Conservation (phyloP, 2,797 vertebrate species). For the Thripadectes ignobilis region DNA sequence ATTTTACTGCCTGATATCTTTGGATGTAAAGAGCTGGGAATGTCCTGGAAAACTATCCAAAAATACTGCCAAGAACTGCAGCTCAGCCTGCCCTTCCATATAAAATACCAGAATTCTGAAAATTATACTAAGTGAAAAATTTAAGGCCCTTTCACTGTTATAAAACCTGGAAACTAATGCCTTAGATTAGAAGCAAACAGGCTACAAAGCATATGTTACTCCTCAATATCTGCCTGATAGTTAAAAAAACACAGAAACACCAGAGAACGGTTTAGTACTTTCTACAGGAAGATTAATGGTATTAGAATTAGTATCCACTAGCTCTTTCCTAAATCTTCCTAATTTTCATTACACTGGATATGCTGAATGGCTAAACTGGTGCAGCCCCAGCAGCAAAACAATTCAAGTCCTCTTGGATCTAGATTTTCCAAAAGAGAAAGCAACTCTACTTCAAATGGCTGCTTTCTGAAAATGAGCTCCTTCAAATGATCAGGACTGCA, state of each 20-base stretch:
- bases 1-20: not conserved
- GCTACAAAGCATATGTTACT: not conserved
- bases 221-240: not conserved
- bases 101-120: not conserved
- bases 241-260: not conserved
- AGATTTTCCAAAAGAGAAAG: not conserved
- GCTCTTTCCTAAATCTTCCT: slow-evolving; percentile 34
- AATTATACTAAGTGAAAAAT: not conserved
- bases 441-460: not conserved
- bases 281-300: not conserved
- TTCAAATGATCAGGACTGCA: not conserved
- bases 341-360: not conserved
- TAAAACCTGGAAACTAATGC: slow-evolving; percentile 4
- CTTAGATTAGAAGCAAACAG: not conserved
- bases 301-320: slow-evolving; percentile 4
- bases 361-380: not conserved
- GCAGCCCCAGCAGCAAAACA: not conserved
- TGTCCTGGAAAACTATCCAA: not conserved
- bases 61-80: not conserved
- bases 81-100: not conserved
- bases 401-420: not conserved
- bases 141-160: slow-evolving; percentile 47
- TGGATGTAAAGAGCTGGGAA: not conserved
- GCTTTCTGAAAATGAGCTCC: not conserved
- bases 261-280: not conserved